These are phyloP conservation scores for Cephus pulcher DNA, from an alignment of 2,888 invertebrate species.

Conservation along the genomic window DNA sequence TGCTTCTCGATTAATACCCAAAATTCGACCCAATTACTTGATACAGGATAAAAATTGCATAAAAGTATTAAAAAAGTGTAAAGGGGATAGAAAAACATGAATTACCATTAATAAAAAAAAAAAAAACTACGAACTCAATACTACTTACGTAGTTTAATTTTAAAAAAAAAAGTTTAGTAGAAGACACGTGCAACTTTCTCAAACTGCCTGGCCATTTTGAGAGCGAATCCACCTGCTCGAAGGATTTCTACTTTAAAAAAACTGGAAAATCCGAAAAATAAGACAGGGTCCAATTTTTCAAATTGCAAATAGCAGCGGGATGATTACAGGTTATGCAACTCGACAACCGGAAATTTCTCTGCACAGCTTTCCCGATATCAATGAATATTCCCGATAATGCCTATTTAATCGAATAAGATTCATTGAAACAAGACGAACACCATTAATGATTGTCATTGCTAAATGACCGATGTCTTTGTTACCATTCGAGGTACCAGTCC, in stretches of 20 bases:
- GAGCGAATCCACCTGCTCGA: no score
- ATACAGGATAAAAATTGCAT: background rate
- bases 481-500: background rate
- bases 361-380: background rate
- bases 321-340: background rate
- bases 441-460: background rate
- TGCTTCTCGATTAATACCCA: background rate
- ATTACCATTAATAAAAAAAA: no score
- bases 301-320: background rate
- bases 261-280: no score
- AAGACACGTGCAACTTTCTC: no score
- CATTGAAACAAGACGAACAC: background rate
- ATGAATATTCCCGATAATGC: background rate
- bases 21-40: background rate
- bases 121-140: no score
- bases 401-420: background rate
- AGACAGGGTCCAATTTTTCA: no score
- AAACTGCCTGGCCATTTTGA: no score
- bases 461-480: background rate
- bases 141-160: no score
- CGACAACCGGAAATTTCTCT: background rate
- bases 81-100: no score
- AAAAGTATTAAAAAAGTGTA: background rate
- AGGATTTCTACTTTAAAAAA: no score
- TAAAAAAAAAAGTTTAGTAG: no score